Evolutionary conservation across 1,140 invertebrate genomes (phyloP), one percentile per base, ranked within the genome.

Genomic region (Eupristina koningsbergeri): DNA sequence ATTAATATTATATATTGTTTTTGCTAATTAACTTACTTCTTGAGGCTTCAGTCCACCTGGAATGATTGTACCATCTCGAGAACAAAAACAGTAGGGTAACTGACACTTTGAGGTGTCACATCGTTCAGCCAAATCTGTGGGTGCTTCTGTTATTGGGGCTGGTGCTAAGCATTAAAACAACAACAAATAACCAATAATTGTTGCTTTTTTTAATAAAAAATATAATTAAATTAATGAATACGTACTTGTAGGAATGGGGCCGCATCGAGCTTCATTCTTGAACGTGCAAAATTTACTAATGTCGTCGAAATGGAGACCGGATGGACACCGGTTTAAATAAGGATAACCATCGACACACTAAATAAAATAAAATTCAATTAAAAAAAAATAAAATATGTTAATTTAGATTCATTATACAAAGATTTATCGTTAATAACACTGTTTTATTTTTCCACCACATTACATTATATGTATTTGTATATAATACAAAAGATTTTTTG

Each of bases 41-140:
- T 96, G 95, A 22, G 96, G 94, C 74, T 96, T 95, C 47, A 98
- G 92, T 53, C 94, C 95, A 58, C 96, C 97, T 6, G 97, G 97
- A 87, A 98, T 97, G 45, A 94, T 91, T 0, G 97, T 98, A 13
- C 97, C 97, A 92, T 98, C 97, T 89, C 96, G 96, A 9, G 97
- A 98, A 90, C 98, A 99, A 92, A 96, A 98, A 89, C 98, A 99
- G 88, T 98, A 97, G 13, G 98, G 98, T 80, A 99, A 93, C 74
- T 93, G 89, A 89, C 98, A 99, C 64, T 95, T 93, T 0, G 94
- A 91, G 1, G 94, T 93, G 86, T 98, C 95, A 89, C 97, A 98
- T 89, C 95, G 95, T 61, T 93, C 93, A 5, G 97, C 97, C 83
- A 96, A 93, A 89, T 97, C 96, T 47, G 94, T 92, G 7, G 96